A percentile compares a stretch with the other conserved stretches of the same genome.
Conservation (phyloP, 2,888 invertebrate species). For the Drosophila paranaensis region DNA sequence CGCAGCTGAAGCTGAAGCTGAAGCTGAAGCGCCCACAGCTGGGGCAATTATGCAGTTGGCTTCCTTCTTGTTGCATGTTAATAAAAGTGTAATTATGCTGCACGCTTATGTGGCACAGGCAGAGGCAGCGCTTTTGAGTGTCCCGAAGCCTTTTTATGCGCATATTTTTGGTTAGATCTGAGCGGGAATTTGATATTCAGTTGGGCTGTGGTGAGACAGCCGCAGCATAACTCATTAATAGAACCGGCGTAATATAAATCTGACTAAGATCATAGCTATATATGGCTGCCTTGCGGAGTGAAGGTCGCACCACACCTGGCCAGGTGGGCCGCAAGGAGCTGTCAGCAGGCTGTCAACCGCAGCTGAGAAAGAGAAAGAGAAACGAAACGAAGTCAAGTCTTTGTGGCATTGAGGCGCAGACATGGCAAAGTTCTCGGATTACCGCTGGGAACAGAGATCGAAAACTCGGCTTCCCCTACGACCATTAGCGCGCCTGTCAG, state of each 20-base stretch:
- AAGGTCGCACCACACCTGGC: not conserved
- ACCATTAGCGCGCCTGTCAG: slow-evolving; percentile 67
- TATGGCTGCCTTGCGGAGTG: not conserved
- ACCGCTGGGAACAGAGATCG: slow-evolving; percentile 66
- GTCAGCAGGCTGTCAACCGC: slow-evolving; percentile 56
- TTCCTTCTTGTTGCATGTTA: slow-evolving; percentile 61
- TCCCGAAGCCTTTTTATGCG: slow-evolving; percentile 50
- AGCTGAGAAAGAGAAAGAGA: not conserved
- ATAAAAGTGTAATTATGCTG: slow-evolving; percentile 74
- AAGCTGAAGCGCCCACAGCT: not conserved
- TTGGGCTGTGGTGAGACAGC: slow-evolving; percentile 1
- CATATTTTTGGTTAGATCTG: slow-evolving; percentile 71
- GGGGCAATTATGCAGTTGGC: slow-evolving; percentile 57
- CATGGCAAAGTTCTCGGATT: slow-evolving; percentile 72
- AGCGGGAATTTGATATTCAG: slow-evolving; percentile 57
- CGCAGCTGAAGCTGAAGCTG: not conserved
- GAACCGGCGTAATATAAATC: slow-evolving; percentile 13
- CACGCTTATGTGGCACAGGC: slow-evolving; percentile 31
- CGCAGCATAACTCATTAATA: slow-evolving; percentile 4
- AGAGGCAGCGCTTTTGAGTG: not conserved
- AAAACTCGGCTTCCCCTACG: not conserved
- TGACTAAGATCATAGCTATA: not conserved
- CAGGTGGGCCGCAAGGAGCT: slow-evolving; percentile 26
- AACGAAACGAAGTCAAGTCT: slow-evolving; percentile 47
- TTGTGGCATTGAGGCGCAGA: slow-evolving; percentile 59